A percentile compares a stretch with the other conserved stretches of the same genome.
Conservation (phyloP, 2,797 vertebrate species). For the Phrynocephalus vlangalii region DNA sequence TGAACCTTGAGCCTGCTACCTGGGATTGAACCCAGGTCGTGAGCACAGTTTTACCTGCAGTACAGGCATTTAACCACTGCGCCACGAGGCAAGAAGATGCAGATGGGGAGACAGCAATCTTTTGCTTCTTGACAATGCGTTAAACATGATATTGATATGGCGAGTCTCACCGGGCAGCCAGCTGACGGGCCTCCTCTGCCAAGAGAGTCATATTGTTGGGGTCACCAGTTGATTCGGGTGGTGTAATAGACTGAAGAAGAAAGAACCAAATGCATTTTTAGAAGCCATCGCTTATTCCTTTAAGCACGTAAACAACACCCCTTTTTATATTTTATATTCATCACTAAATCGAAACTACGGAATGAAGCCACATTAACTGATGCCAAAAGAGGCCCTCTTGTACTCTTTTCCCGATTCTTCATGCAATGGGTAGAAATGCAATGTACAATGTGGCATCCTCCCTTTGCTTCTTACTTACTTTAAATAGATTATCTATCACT, state of each 20-base stretch:
- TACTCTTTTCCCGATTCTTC: not conserved
- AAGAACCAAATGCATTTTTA: slow-evolving; percentile 29
- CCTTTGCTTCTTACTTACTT: not conserved
- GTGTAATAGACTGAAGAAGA: slow-evolving; percentile 85
- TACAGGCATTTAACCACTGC: no score
- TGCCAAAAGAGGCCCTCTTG: not conserved
- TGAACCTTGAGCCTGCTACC: no score
- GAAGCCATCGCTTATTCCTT: slow-evolving; percentile 36
- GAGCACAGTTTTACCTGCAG: no score
- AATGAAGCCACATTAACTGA: not conserved
- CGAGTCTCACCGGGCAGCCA: slow-evolving; percentile 88
- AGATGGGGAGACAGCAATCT: not conserved
- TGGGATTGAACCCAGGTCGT: no score
- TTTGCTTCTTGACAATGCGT: not conserved
- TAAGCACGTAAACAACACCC: not conserved
- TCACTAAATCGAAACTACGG: not conserved
- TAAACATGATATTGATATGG: not conserved
- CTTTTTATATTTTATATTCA: not conserved
- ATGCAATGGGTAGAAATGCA: not conserved
- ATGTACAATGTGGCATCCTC: not conserved
- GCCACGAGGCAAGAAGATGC: no score
- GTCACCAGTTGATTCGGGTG: slow-evolving; percentile 83
- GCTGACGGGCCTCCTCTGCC: slow-evolving; percentile 92
- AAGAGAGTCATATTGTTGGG: slow-evolving; percentile 97
- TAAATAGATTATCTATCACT: not conserved